These are phyloP conservation scores for Spondyliosoma cantharus DNA, from an alignment of 2,797 vertebrate species.

Conservation along the genomic window DNA sequence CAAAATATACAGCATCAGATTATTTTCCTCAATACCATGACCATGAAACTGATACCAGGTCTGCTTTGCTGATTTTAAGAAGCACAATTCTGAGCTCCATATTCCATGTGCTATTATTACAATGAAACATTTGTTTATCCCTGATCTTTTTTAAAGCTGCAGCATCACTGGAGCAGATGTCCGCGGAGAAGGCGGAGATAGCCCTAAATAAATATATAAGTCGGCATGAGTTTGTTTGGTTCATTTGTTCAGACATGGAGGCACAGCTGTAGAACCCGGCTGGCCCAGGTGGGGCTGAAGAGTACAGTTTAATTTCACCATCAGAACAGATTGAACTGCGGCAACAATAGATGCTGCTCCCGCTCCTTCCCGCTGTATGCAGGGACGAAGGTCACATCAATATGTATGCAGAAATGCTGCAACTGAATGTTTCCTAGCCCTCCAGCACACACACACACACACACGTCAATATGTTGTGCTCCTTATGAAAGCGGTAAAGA, in stretches of 20 bases:
- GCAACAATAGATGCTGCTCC: slow-evolving; percentile 13
- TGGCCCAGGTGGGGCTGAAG: slow-evolving; percentile 32
- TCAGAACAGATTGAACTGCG: slow-evolving; percentile 33
- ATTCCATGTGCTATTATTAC: neutral
- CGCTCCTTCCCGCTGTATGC: slow-evolving; percentile 5
- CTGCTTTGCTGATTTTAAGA: neutral
- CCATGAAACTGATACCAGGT: neutral
- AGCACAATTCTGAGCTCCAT: neutral
- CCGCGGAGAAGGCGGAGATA: slow-evolving; percentile 3
- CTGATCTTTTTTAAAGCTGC: neutral
- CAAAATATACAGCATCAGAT: neutral
- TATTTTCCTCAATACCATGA: neutral
- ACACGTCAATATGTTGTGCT: neutral
- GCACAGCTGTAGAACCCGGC: slow-evolving; percentile 33
- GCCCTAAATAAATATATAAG: slow-evolving; percentile 32
- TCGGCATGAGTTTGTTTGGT: slow-evolving; percentile 21
- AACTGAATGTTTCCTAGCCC: slow-evolving; percentile 23
- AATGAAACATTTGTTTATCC: neutral
- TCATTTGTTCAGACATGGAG: slow-evolving; percentile 38
- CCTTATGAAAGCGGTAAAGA: neutral
- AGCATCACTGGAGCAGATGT: slow-evolving; percentile 2
- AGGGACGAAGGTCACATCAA: slow-evolving; percentile 44
- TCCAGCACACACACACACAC: too few species aligned
- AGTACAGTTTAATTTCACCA: slow-evolving; percentile 41
- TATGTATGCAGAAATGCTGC: slow-evolving; percentile 35